Base-by-base conservation (phyloP, 2,888 invertebrate genomes). In the Scaptomyza reducta region DNA sequence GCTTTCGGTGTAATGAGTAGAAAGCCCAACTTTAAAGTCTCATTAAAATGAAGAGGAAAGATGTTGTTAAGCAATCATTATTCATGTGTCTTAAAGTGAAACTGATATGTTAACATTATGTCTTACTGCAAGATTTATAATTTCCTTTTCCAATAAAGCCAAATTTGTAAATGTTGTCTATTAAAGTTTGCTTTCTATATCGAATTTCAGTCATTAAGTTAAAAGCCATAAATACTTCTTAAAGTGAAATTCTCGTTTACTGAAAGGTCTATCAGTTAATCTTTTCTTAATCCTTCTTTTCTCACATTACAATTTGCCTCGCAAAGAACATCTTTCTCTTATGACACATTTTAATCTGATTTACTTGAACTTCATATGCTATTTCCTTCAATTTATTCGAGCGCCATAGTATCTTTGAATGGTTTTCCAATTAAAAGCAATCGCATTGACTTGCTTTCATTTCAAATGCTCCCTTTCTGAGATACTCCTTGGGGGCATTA, bases 391-490 rank as follows among this genome's bases (percentile, higher is more conserved):
- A 22, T 27, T 25, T 22, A 29, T 45, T 68, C 33, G 14, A 27
- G 18, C 27, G 47, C 31, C 42, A 33, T 40, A 14, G 25, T 57
- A 38, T 61, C 54, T 49, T 61, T 41, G 53, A 65, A 61, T 61
- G 50, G 38, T 53, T 68, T 72, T 60, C 73, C 68, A 76, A 74
- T 74, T 72, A 76, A 76, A 68, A 64, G 56, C 16, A 35, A 35
- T n/a, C 54, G 42, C 49, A 49, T 33, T 33, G 38, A 61, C 35
- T 49, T 47, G 56, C 27, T 13, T 44, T 16, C 16, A 40, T 46
- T 53, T 27, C 13, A 18, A 54, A 44, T 41, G 42, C n/a, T 49
- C 31, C 16, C 29, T 6, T 38, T 16, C 13, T 3, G 16, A 38
- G 47, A 29, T 33, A 16, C 13, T 58, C 65, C 65, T 69, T 38